Evolutionary conservation across 2,113 vertebrate species (phyloP), one percentile per base, ranked within the genome.

Genomic region (Tychaedon coryphoeus): DNA sequence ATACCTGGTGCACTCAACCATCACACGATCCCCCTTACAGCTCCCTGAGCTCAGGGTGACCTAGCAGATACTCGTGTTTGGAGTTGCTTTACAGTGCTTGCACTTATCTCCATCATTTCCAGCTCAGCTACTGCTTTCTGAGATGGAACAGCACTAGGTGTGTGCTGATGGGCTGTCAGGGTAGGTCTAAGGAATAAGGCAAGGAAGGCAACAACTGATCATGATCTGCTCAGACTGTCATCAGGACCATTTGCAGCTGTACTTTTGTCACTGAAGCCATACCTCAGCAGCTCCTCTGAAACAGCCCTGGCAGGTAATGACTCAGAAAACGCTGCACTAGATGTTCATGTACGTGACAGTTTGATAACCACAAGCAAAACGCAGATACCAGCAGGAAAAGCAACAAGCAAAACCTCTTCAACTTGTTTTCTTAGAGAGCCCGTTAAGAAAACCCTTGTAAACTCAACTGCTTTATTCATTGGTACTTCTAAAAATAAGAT

Each of bases 301-400:
- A 42, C 51, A 81, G 42, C 14, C 61, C 72, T 80, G 0, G 0
- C 54, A 79, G 58, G 74, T 31, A 53, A 34, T 73, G 64, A 76
- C 89, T 87, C 91, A 95, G 83, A 92, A 86, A 61, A 91, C 0
- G 1, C 56, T 89, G 48, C 16, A 38, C 65, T n/a, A 31, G 25
- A 45, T 61, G 36, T 57, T 81, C 84, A 34, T 2, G 23, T 86
- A 51, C 3, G 0, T 9, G 23, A 75, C 36, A 65, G 61, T 72
- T 74, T 78, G 48, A 80, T 67, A 87, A 87, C 69, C 48, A 69
- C 80, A 90, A 71, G 33, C 22, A 47, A 88, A 86, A 82, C 69
- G 34, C 64, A 90, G 47, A 51, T 54, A 70, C 9, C 19, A 72
- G 56, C 20, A 94, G 29, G 12, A 66, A 92, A 92, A 70, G 23